phyloP scores from a whole-genome alignment of 2,113 vertebrate species.

The Phyllostomus discolor region DNA sequence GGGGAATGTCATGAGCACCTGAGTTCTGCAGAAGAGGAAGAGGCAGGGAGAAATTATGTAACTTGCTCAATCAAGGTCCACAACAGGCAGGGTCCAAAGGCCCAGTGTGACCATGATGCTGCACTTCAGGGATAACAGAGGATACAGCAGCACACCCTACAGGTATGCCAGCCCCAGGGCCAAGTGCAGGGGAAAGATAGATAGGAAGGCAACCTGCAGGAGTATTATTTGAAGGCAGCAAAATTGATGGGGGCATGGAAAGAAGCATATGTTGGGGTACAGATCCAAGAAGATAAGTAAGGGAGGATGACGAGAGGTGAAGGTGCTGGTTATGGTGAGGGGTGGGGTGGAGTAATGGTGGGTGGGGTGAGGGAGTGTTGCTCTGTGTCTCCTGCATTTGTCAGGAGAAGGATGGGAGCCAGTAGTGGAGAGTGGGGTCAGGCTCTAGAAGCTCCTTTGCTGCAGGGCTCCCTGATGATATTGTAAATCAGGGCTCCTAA shows the following conservation, averaged over 20 bases:
- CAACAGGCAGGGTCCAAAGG: neutral
- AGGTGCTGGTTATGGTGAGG: neutral
- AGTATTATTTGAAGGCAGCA: neutral
- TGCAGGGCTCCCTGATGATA: constrained; percentile 35
- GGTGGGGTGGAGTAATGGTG: accelerated
- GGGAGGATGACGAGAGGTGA: neutral
- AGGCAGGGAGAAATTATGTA: neutral
- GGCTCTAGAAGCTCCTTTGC: neutral
- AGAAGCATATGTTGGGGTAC: neutral
- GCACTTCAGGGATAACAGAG: neutral
- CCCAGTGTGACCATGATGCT: neutral
- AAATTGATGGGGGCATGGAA: neutral
- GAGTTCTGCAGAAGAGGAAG: neutral
- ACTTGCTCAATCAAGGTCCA: neutral
- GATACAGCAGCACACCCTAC: neutral
- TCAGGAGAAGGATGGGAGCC: neutral
- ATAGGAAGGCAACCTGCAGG: accelerated
- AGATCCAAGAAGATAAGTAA: neutral
- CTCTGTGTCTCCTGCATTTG: neutral
- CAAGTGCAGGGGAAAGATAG: neutral
- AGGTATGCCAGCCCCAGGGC: neutral
- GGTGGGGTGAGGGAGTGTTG: neutral
- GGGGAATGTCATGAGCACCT: neutral
- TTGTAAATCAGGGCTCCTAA: constrained; percentile 71
- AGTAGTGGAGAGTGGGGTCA: neutral